phyloP scores from a whole-genome alignment of 2,888 invertebrate genomes.

The Nymphalis polychloros region DNA sequence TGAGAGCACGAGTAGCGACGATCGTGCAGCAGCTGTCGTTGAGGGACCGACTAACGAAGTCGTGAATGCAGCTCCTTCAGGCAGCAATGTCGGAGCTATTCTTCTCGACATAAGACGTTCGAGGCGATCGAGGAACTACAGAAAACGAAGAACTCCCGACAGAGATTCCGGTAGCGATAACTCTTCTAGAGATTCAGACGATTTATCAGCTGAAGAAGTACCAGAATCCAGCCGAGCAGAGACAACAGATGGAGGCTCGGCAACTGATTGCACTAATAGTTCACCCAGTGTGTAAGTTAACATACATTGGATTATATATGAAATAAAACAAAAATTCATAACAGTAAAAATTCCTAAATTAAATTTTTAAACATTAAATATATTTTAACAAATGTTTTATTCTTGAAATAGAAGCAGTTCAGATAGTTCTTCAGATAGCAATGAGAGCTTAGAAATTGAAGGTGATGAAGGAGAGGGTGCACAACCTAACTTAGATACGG shows the following conservation, averaged over 20 bases:
- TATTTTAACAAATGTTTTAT: not conserved
- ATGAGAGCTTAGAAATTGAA: slow-evolving; percentile 44
- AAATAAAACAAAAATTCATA: no score
- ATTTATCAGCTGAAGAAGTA: slow-evolving; percentile 59
- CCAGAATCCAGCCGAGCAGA: slow-evolving; percentile 46
- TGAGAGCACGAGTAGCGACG: slow-evolving; percentile 74
- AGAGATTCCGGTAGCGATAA: slow-evolving; percentile 63
- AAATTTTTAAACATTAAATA: not conserved
- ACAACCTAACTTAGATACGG: slow-evolving; percentile 49
- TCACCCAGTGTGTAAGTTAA: slow-evolving; percentile 57
- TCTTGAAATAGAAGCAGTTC: slow-evolving; percentile 41
- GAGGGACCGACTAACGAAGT: slow-evolving; percentile 65
- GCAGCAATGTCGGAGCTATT: slow-evolving; percentile 64
- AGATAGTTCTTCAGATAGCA: slow-evolving; percentile 35
- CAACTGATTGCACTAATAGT: slow-evolving; percentile 52
- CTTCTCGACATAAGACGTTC: slow-evolving; percentile 64
- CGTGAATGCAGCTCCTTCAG: slow-evolving; percentile 64
- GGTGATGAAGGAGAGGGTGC: slow-evolving; percentile 45
- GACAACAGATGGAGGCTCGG: slow-evolving; percentile 56
- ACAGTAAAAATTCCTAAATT: no score
- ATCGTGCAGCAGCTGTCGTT: slow-evolving; percentile 49
- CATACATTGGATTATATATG: not conserved
- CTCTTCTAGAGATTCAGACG: slow-evolving; percentile 71
- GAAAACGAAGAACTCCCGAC: slow-evolving; percentile 70
- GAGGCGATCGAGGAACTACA: slow-evolving; percentile 61